These are phyloP conservation scores for Rallus limicola DNA, from an alignment of 2,113 vertebrate species.

Conservation along the genomic window DNA sequence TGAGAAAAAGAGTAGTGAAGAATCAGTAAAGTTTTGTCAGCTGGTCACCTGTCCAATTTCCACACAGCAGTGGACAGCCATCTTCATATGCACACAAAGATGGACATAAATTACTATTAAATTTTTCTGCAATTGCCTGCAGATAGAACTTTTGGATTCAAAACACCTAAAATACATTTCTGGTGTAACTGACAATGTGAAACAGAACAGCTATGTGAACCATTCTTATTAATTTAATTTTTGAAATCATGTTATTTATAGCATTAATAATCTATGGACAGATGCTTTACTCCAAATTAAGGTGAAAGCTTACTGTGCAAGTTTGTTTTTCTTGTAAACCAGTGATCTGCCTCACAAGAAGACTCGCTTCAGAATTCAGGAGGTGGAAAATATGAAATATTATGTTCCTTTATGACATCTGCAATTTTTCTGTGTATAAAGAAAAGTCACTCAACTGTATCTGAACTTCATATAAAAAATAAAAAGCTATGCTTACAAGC, in stretches of 20 bases:
- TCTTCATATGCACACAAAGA: background rate
- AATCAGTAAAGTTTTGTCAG: background rate
- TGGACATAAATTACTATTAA: background rate
- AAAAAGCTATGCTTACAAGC: background rate
- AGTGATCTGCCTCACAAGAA: background rate
- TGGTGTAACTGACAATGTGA: background rate
- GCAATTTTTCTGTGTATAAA: background rate
- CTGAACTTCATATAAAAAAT: background rate
- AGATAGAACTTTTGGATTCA: background rate
- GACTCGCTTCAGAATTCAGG: background rate
- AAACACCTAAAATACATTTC: background rate
- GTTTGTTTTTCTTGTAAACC: background rate
- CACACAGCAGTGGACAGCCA: background rate
- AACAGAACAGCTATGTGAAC: background rate
- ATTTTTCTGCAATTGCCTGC: background rate
- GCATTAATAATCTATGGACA: background rate
- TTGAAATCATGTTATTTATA: background rate
- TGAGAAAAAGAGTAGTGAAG: background rate
- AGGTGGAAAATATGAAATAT: background rate
- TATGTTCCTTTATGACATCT: background rate
- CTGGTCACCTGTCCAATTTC: background rate
- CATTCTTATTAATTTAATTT: background rate
- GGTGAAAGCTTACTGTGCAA: background rate
- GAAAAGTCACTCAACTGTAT: background rate
- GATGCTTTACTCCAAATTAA: background rate